A percentile compares a stretch with the other conserved stretches of the same genome.
Evolutionary conservation across 2,888 invertebrate species (phyloP).

Genomic region (Trachelus tabidus): DNA sequence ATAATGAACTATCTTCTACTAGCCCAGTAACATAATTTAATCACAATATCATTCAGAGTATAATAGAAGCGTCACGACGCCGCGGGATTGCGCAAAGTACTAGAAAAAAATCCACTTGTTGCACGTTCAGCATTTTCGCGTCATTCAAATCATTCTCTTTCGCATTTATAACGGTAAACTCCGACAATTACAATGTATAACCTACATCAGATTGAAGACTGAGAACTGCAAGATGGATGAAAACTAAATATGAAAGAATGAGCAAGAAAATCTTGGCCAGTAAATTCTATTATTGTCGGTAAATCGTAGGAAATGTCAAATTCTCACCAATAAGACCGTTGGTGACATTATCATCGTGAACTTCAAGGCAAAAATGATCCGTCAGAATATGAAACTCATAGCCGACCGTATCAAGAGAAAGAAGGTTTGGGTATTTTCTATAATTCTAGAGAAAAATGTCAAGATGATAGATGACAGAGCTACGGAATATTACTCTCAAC

Average conservation of each 20-base stretch:
- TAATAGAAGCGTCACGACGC: not conserved
- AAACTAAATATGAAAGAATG: not conserved
- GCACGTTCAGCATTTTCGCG: constrained; percentile 33
- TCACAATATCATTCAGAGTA: not conserved
- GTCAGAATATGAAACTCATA: not conserved
- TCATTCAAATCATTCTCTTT: constrained; percentile 21
- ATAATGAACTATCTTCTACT: not conserved
- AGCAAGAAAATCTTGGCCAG: not conserved
- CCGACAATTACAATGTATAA: not conserved
- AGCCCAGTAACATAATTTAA: not conserved
- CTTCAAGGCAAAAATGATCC: not conserved
- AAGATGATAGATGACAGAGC: not conserved
- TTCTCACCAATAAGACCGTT: not conserved
- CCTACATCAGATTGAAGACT: not conserved
- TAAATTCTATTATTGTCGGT: not conserved
- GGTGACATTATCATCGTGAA: not conserved
- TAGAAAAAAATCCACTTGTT: constrained; percentile 33
- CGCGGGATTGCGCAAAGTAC: not conserved
- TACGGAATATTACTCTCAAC: not conserved
- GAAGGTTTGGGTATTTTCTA: not conserved
- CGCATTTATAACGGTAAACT: not conserved
- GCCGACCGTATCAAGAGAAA: not conserved
- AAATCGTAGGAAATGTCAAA: not conserved
- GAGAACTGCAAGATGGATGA: not conserved
- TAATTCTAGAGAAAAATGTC: not conserved